These are phyloP conservation scores for Erythrolamprus reginae DNA, from an alignment of 2,113 vertebrate genomes.

Conservation along the genomic window DNA sequence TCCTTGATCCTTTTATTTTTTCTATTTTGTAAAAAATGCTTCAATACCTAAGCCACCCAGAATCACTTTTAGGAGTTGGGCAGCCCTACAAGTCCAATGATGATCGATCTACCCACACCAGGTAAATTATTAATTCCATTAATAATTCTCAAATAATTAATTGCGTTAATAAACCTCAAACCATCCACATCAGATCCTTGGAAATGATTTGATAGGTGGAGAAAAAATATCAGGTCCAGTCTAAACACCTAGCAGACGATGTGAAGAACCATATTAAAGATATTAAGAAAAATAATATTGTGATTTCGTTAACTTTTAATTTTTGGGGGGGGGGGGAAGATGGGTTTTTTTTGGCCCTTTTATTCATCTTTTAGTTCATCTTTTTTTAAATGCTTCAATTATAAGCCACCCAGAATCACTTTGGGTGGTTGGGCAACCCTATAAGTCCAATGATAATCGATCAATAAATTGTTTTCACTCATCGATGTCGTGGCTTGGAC, in stretches of 20 bases:
- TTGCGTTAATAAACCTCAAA: background rate
- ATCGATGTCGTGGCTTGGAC: background rate
- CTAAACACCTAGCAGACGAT: too few species aligned
- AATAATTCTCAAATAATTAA: background rate
- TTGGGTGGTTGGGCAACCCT: background rate
- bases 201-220: too few species aligned
- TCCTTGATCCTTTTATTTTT: too few species aligned
- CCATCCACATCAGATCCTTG: too few species aligned
- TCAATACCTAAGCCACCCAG: too few species aligned
- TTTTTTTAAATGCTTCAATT: background rate
- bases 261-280: too few species aligned
- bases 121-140: background rate
- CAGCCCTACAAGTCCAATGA: too few species aligned
- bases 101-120: background rate
- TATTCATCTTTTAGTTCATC: background rate
- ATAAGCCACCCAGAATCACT: background rate
- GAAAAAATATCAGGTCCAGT: too few species aligned
- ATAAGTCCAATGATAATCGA: background rate
- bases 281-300: background rate
- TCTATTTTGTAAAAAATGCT: too few species aligned
- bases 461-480: background rate
- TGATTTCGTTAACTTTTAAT: background rate
- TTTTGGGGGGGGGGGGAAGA: too few species aligned
- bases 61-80: too few species aligned
- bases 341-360: too few species aligned